A percentile compares a stretch with the other conserved stretches of the same genome.
Evolutionary conservation across 2,113 vertebrate genomes (phyloP).

Genomic region (Zosterops japonicus): DNA sequence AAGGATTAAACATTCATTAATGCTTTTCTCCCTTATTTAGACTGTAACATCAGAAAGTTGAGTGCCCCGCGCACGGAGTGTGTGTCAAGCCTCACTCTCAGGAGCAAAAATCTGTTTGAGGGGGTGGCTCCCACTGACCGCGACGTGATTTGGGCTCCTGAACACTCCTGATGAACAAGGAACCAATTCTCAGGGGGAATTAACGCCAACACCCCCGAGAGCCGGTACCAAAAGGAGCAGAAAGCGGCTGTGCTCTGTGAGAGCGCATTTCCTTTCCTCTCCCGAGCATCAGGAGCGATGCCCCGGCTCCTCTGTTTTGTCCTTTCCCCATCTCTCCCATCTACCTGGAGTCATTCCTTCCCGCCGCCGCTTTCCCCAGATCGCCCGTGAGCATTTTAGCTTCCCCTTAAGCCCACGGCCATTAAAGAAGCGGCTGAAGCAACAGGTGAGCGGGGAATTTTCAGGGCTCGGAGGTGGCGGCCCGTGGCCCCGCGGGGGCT

Average conservation of each 20-base stretch:
- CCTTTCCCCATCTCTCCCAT: neutral
- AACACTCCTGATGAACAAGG: neutral
- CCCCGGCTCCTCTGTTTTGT: neutral
- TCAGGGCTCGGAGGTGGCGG: neutral
- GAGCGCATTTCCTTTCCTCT: neutral
- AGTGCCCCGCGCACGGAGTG: neutral
- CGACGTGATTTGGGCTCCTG: neutral
- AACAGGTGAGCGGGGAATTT: constrained; percentile 33
- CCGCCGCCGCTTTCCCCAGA: neutral
- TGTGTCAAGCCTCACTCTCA: neutral
- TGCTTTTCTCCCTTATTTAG: constrained; percentile 10
- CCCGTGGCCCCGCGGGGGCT: neutral
- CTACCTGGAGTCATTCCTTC: neutral
- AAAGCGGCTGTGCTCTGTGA: neutral
- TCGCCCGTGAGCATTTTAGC: neutral
- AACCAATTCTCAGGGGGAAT: neutral
- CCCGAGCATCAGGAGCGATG: neutral
- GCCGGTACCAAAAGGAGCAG: neutral
- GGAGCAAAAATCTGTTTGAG: neutral
- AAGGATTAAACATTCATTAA: constrained; percentile 38
- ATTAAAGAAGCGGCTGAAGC: constrained; percentile 1
- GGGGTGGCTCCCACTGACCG: neutral
- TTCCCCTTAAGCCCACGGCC: neutral
- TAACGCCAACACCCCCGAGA: neutral
- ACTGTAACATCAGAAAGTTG: neutral